phyloP scores from a whole-genome alignment of 1,140 invertebrate genomes.

The Marisa cornuarietis region DNA sequence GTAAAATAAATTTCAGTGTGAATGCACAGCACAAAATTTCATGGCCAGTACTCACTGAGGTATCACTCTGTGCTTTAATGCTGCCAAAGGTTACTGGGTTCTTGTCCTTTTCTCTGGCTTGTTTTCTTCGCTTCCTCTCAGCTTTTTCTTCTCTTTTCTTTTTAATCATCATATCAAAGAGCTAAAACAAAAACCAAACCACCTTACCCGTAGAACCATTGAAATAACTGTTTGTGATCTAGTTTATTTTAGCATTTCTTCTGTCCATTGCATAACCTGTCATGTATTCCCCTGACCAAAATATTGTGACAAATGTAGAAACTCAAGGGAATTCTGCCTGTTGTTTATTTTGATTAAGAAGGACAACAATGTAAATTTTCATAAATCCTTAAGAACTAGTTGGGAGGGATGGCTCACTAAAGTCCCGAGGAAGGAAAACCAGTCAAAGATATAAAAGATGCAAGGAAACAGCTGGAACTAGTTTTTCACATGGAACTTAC shows the following conservation, averaged over 20 bases:
- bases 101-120: slow-evolving; percentile 1
- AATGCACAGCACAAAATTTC: no score
- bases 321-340: background rate
- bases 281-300: no score
- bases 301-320: background rate
- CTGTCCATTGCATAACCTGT: no score
- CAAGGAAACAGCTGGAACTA: background rate
- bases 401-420: background rate
- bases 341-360: background rate
- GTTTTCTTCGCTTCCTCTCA: slow-evolving; percentile 8
- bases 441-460: background rate
- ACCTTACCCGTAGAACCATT: background rate
- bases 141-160: slow-evolving; percentile 15
- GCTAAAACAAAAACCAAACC: background rate
- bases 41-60: no score
- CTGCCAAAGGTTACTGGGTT: background rate
- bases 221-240: background rate
- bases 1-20: no score
- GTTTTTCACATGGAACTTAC: no score
- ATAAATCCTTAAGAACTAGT: background rate
- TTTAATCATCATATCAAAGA: slow-evolving; percentile 15
- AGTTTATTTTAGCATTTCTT: no score
- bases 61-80: background rate
- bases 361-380: background rate
- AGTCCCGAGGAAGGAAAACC: background rate